Base-by-base conservation (phyloP, 2,888 invertebrate species). In the Drosophila monieri region DNA sequence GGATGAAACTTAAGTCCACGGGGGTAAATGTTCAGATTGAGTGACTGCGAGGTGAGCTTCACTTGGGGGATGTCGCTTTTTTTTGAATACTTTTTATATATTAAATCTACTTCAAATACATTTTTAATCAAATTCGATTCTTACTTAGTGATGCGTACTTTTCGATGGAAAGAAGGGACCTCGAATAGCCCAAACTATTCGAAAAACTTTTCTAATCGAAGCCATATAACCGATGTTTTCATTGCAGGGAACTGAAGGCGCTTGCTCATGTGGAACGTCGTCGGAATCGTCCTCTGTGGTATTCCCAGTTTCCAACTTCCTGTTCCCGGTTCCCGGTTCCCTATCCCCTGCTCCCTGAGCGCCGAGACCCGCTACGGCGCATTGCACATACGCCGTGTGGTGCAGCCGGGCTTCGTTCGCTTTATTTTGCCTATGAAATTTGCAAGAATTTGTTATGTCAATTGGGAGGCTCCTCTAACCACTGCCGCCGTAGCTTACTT, bases 381-480 rank as follows among this genome's bases (percentile, higher is more conserved):
- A 74, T 76, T 71, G 77, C 74, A 68, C 69, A 67, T 78, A 64
- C 66, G 70, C 68, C 78, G 57, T 59, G 59, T 67, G 61, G 46
- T 69, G 73, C 73, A 54, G 43, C 48, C 27, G 35, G 48, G 52
- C 44, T 58, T 46, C 44, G 43, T 47, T 52, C 51, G 37, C 48
- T 58, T 57, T 68, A 54, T 47, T 68, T 78, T 56, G 68, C 69
- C 79, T 66, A 73, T 65, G 57, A 73, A 71, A 73, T 80, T 75
- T 73, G 46, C 76, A 73, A 68, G 68, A 71, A 84, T 74, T 73
- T 71, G 61, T 65, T 86, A 69, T 80, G 72, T 73, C 86, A 85
- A 85, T 83, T 78, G 71, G 69, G 56, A 49, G 54, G 37, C 30
- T 23, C 32, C 46, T 9, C 43, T 15, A 25, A 21, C 6, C 37